Conservation (phyloP, 1,140 invertebrate species). For the Bombus polaris region DNA sequence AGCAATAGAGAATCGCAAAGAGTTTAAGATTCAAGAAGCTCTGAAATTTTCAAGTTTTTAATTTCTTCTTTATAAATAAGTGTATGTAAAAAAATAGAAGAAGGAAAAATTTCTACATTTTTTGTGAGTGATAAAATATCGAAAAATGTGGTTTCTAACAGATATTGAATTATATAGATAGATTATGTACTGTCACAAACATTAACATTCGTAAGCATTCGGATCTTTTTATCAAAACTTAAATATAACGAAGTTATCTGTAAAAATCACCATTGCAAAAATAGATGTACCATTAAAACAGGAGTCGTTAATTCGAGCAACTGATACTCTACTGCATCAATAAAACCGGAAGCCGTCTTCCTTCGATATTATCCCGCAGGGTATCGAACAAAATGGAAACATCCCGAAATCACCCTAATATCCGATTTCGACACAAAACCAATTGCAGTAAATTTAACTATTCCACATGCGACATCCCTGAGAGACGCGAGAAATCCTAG, state of each 20-base stretch:
- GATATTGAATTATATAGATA: too few species aligned
- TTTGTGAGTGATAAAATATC: too few species aligned
- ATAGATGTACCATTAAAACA: background rate
- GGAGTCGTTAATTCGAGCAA: constrained; percentile 2
- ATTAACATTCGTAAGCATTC: too few species aligned
- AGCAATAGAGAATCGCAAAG: background rate
- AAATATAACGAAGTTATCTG: background rate
- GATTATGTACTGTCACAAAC: too few species aligned
- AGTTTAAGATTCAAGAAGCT: too few species aligned
- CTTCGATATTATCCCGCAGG: background rate
- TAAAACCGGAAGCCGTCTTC: background rate
- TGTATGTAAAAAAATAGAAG: too few species aligned
- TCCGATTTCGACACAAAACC: constrained; percentile 3
- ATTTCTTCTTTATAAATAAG: too few species aligned
- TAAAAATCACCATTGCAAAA: background rate
- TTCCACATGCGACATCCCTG: background rate
- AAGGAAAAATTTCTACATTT: too few species aligned
- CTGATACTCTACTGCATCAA: background rate
- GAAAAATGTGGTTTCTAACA: too few species aligned
- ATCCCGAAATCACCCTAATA: background rate
- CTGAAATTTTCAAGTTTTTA: too few species aligned
- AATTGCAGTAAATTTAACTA: constrained; percentile 45
- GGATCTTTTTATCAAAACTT: background rate
- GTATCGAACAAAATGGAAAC: background rate
- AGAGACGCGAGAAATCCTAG: constrained; percentile 14